Percentiles rank a stretch among this genome's conserved stretches.
phyloP scores from a whole-genome alignment of 2,888 invertebrate species.

The Harpalus rufipes region DNA sequence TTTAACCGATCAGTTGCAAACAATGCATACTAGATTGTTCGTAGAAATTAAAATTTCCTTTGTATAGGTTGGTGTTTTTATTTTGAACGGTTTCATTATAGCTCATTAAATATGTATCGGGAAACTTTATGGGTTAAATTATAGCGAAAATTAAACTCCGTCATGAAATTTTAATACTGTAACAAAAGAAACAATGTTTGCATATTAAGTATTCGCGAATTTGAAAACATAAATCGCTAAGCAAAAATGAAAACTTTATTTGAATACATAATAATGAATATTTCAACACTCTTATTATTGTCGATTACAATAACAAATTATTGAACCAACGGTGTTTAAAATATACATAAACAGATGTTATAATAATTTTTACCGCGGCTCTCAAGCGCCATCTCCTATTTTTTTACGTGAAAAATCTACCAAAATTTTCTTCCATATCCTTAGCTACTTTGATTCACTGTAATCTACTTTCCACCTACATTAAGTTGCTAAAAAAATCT shows the following conservation, averaged over 20 bases:
- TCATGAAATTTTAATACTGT: not conserved
- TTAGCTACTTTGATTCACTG: not conserved
- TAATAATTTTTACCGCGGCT: no score
- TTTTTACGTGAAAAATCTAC: not conserved
- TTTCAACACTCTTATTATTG: no score
- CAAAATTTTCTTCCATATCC: not conserved
- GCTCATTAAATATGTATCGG: conserved; percentile 7
- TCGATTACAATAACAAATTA: no score
- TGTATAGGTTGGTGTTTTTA: not conserved
- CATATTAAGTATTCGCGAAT: not conserved
- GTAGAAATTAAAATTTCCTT: conserved; percentile 29
- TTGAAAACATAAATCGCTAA: not conserved
- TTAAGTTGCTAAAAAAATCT: not conserved
- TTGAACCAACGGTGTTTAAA: no score
- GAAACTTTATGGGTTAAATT: not conserved
- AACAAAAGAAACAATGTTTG: not conserved
- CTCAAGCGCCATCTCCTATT: no score
- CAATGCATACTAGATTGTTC: conserved; percentile 1
- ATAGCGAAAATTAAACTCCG: not conserved
- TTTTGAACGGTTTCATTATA: not conserved
- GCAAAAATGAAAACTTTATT: no score
- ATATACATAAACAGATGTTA: no score
- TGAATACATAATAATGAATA: no score
- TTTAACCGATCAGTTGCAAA: not conserved
- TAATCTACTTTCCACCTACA: not conserved